A percentile compares a stretch with the other conserved stretches of the same genome.
Evolutionary conservation across 2,113 vertebrate species (phyloP).

Genomic region (Parus major): DNA sequence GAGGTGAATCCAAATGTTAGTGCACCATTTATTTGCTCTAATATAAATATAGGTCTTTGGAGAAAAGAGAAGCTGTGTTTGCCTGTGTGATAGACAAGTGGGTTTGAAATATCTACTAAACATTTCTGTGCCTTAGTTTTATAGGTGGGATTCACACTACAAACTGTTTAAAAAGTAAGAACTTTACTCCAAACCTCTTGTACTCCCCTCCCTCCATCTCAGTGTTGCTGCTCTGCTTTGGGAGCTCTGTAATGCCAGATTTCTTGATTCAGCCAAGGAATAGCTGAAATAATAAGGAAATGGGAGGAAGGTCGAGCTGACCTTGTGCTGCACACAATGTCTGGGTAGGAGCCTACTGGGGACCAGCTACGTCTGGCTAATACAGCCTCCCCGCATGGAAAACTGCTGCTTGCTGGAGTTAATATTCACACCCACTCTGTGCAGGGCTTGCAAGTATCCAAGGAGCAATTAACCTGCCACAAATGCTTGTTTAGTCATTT

Average conservation of each 20-base stretch:
- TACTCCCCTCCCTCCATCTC: neutral
- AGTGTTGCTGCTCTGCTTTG: neutral
- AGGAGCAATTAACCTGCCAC: slow-evolving; percentile 52
- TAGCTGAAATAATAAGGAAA: neutral
- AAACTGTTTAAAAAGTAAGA: neutral
- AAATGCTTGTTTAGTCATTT: slow-evolving; percentile 31
- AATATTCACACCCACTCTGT: slow-evolving; percentile 39
- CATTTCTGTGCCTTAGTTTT: neutral
- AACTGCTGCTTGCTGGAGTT: neutral
- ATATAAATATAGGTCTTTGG: neutral
- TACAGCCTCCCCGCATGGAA: neutral
- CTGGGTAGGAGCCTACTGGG: slow-evolving; percentile 29
- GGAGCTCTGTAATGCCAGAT: neutral
- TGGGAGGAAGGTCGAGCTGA: slow-evolving; percentile 61
- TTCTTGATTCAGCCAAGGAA: neutral
- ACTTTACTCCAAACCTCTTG: neutral
- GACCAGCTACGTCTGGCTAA: neutral
- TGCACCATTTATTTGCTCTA: neutral
- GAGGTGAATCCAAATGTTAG: neutral
- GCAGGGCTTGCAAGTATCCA: slow-evolving; percentile 7
- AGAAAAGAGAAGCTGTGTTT: neutral
- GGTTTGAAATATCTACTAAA: neutral
- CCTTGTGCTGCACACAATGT: slow-evolving; percentile 32
- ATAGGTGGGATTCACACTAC: accelerated
- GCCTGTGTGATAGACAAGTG: neutral